These are phyloP conservation scores for Drosophila barbarae DNA, from an alignment of 2,888 invertebrate genomes.

Conservation along the genomic window DNA sequence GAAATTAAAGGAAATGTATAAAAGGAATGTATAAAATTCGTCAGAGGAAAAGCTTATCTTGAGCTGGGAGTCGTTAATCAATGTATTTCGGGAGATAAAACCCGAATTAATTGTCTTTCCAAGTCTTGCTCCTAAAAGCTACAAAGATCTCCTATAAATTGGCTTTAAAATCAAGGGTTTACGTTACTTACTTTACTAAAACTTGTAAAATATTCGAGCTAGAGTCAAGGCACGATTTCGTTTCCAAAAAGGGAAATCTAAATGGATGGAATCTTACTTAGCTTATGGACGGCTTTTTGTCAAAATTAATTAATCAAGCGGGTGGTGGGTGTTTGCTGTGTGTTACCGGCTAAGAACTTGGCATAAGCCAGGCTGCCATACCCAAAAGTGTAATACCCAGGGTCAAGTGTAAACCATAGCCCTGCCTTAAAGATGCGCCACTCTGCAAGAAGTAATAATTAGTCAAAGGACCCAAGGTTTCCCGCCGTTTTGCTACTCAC, in stretches of 20 bases:
- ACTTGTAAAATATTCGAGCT: slow-evolving; percentile 4
- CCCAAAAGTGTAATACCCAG: slow-evolving; percentile 23
- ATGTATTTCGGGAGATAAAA: neutral
- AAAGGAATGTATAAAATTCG: neutral
- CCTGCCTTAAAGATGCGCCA: slow-evolving; percentile 37
- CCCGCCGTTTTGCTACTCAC: slow-evolving; percentile 83
- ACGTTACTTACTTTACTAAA: slow-evolving; percentile 3
- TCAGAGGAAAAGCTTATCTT: neutral
- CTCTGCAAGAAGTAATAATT: slow-evolving; percentile 45
- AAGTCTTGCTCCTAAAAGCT: neutral
- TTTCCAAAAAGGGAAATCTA: slow-evolving; percentile 26
- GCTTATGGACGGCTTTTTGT: slow-evolving; percentile 31
- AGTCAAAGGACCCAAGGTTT: neutral
- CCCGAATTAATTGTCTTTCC: too few relatives aligned
- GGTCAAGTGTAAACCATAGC: slow-evolving; percentile 12
- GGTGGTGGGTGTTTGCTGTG: neutral
- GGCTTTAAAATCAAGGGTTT: neutral
- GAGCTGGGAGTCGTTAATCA: neutral
- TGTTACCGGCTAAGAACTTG: slow-evolving; percentile 11
- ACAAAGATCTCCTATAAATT: neutral
- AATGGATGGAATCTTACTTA: slow-evolving; percentile 16
- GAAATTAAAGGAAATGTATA: neutral
- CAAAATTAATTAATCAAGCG: slow-evolving; percentile 14
- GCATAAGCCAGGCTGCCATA: slow-evolving; percentile 7
- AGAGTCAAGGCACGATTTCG: slow-evolving; percentile 47